Evolutionary conservation across 2,888 invertebrate species (phyloP), one percentile per base, ranked within the genome.

Genomic region (Dolichomitus sp.): DNA sequence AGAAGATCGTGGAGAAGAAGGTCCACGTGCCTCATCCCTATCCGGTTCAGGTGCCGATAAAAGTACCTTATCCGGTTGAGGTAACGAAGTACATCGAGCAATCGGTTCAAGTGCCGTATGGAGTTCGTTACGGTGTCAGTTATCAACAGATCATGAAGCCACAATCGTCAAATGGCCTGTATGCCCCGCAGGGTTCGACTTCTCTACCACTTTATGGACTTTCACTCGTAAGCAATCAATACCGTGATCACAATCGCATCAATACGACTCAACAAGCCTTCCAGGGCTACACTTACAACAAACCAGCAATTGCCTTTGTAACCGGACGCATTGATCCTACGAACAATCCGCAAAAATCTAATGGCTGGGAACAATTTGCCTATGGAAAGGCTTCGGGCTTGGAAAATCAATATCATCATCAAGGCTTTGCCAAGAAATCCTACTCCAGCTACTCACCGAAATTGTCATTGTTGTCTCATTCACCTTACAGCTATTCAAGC

Each of bases 11-110:
- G 0, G 94, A 95, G 61, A 95, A 94, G 86, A 92, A 94, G 91
- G 91, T 95, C 0, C 94, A 90, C 9, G 86, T 94, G 14, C 91
- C 93, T 0, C 91, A 93, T 7, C 91, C 95, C 0, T 95, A 95
- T 86, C 94, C 95, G 57, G 93, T 95, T 0, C 94, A 95, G 78
- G 88, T 90, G 88, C 94, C 95, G 0, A 94, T 95, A 4, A 94
- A 94, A 61, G 85, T 90, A 4, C 88, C 94, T 17, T 91, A 92
- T 80, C 90, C 92, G 4, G 75, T 90, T 19, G 90, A 93, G 48
- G 74, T 91, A 14, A 88, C 83, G 33, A 93, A 88, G 80, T 88
- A 88, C 54, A 30, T 88, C 4, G 89, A 88, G 19, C 89, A 90
- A 33, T 81, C 88, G n/a, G 76, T 86, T 14, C 77, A 85, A 14